Conservation (phyloP, 2,797 vertebrate species). For the Pseudotriccus pelzelni region DNA sequence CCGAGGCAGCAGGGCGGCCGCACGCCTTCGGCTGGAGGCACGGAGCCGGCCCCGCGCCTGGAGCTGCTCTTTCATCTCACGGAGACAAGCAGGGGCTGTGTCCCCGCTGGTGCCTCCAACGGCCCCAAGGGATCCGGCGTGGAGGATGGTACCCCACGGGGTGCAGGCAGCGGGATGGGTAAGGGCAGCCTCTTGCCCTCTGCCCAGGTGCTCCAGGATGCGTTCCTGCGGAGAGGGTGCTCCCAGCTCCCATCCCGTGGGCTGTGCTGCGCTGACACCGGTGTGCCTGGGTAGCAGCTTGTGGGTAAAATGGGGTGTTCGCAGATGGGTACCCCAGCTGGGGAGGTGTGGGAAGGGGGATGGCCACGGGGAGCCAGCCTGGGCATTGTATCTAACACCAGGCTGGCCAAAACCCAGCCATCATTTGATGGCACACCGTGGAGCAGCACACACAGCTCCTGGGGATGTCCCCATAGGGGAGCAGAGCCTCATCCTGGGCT, state of each 20-base stretch:
- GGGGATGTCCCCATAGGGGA: fast-evolving
- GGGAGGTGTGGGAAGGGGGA: not conserved
- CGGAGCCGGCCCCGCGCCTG: not conserved
- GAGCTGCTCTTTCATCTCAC: not conserved
- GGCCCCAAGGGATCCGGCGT: fast-evolving
- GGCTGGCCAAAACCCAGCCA: not conserved
- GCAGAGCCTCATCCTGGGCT: not conserved
- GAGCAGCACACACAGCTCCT: fast-evolving
- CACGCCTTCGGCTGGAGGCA: not conserved
- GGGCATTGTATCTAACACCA: fast-evolving
- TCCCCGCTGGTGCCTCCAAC: not conserved
- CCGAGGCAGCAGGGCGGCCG: not conserved
- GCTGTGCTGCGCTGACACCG: fast-evolving
- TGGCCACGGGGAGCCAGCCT: not conserved
- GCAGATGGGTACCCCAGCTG: not conserved
- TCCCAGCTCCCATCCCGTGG: not conserved
- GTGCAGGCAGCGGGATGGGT: not conserved
- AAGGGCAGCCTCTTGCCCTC: not conserved
- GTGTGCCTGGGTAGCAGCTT: not conserved
- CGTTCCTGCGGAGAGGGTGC: not conserved
- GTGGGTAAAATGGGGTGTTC: fast-evolving
- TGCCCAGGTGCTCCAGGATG: not conserved
- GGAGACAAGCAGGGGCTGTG: not conserved
- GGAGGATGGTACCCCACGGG: not conserved
- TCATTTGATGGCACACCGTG: not conserved